A percentile compares a stretch with the other conserved stretches of the same genome.
Conservation (phyloP, 2,113 vertebrate species). For the Gallinago jamesoni region DNA sequence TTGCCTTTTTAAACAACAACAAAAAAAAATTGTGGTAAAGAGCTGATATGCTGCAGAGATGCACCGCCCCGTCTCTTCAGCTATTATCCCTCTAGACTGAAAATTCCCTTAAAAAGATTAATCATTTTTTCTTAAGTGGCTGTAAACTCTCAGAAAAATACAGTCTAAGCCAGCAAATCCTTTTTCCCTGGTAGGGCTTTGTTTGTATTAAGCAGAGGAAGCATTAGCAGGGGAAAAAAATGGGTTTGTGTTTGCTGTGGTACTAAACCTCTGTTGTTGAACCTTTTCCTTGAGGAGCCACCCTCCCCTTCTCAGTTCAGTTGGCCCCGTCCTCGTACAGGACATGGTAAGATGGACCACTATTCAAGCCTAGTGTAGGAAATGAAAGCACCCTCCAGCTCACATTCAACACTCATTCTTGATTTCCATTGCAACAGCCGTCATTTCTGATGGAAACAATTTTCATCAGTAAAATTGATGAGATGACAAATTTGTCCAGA, state of each 20-base stretch:
- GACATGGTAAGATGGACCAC: neutral
- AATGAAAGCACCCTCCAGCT: neutral
- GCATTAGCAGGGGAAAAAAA: neutral
- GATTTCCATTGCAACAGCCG: neutral
- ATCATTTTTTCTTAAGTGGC: neutral
- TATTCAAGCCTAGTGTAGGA: accelerated
- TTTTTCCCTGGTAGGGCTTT: neutral
- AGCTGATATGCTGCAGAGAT: neutral
- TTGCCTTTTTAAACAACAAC: conserved; percentile 15
- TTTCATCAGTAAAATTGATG: neutral
- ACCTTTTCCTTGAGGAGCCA: neutral
- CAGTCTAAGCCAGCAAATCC: neutral
- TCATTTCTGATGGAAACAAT: neutral
- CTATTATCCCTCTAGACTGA: neutral
- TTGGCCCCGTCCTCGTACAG: neutral
- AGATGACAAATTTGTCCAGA: neutral
- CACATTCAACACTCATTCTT: neutral
- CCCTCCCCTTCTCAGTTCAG: neutral
- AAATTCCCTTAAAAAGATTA: neutral
- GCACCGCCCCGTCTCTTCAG: neutral
- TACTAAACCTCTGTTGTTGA: neutral
- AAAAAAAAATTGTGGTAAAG: neutral
- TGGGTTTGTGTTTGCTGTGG: neutral
- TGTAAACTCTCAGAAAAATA: neutral
- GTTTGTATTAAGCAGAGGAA: neutral